phyloP scores from a whole-genome alignment of 2,888 invertebrate species.

The Oithona nana region DNA sequence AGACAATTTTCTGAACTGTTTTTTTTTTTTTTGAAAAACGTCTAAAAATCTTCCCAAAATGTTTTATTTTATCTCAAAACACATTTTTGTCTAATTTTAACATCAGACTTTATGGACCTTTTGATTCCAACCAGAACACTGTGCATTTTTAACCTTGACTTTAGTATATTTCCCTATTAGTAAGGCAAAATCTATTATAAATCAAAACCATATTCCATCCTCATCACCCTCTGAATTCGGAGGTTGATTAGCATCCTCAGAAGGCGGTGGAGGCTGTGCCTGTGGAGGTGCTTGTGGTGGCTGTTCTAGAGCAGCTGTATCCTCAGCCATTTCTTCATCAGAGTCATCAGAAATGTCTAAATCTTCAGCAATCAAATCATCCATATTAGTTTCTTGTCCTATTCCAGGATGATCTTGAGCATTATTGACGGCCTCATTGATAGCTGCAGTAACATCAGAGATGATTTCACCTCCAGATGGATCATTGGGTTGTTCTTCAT shows the following conservation, averaged over 20 bases:
- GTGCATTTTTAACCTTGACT: too few species aligned
- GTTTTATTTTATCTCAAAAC: too few species aligned
- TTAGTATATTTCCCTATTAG: too few species aligned
- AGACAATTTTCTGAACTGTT: too few species aligned
- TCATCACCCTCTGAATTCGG: not conserved
- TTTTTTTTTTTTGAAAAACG: too few species aligned
- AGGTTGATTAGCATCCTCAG: not conserved
- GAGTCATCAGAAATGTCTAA: conserved; percentile 9
- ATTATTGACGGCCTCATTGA: conserved; percentile 50
- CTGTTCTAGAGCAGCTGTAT: too few species aligned
- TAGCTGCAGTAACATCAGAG: conserved; percentile 53
- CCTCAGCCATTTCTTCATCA: conserved; percentile 10
- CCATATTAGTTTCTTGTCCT: not conserved
- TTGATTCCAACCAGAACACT: too few species aligned
- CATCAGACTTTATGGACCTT: too few species aligned
- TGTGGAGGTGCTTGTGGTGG: not conserved
- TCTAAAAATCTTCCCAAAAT: too few species aligned
- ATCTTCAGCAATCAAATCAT: conserved; percentile 3
- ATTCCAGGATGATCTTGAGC: too few species aligned
- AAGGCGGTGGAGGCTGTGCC: not conserved
- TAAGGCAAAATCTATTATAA: too few species aligned
- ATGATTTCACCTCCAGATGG: conserved; percentile 30
- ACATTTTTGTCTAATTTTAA: too few species aligned
- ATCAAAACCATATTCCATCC: conserved; percentile 2
- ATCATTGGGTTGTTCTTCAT: conserved; percentile 27